Evolutionary conservation across 2,797 vertebrate genomes (phyloP), one percentile per base, ranked within the genome.

Genomic region (Apogon hyalosoma): DNA sequence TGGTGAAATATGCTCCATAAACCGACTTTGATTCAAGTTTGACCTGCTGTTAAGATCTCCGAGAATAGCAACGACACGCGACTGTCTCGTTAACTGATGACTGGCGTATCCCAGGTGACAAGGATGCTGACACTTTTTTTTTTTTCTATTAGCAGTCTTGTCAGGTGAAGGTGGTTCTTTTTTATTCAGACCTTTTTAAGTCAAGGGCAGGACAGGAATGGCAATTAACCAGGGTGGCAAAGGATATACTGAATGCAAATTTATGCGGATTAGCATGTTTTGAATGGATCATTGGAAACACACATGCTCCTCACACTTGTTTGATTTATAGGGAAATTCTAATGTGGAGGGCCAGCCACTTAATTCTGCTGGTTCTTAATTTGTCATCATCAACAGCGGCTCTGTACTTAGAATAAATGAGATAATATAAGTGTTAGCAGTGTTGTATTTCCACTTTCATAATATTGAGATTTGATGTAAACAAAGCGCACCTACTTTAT

Each of bases 121-220:
- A 63, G 69, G 79, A 78, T 77, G 81, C 80, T 84, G 86, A 90
- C 86, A 82, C 62, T 59, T 64, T 60, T 71, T 49, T 46, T 49
- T 61, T 58, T 77, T 61, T 82, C 73, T 74, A 84, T 92, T 88
- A 89, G 83, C 79, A 90, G 82, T 88, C 89, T 80, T 75, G 82
- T 91, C 88, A 88, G 88, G 90, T 90, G 87, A 85, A 86, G 87
- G 86, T 85, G 87, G 73, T 84, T 69, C 85, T 85, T 83, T 28
- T 67, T 86, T 86, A 79, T 84, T 88, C 84, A 83, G 80, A 90
- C 82, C 77, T 88, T 87, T 84, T 86, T 75, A 87, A 90, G 87
- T 91, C 87, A 88, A 91, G 87, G 87, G 77, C 85, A 79, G 82
- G 75, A 64, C 74, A 80, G 77, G 86, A 84, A 89, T 90, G 28